phyloP scores from a whole-genome alignment of 2,113 vertebrate species.

The Tenrec ecaudatus region DNA sequence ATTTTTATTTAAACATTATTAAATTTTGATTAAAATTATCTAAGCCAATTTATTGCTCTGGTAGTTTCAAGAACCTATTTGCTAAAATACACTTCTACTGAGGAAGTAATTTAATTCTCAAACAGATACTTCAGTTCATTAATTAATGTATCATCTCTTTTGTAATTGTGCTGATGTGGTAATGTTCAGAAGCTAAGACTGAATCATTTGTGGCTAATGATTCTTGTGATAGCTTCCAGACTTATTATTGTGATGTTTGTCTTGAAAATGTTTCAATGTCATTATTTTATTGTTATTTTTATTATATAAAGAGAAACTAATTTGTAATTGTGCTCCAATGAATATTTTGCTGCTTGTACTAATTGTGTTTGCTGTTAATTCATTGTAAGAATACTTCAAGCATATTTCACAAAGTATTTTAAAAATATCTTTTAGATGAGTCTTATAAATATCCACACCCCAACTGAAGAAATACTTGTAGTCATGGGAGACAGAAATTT shows the following conservation, averaged over 20 bases:
- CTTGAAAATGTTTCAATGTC: background rate
- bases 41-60: slow-evolving; percentile 74
- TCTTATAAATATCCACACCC: background rate
- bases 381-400: background rate
- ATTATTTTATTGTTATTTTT: background rate
- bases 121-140: slow-evolving; percentile 47
- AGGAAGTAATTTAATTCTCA: slow-evolving; percentile 77
- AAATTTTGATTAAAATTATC: slow-evolving; percentile 75
- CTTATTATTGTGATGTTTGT: background rate
- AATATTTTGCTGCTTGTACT: background rate
- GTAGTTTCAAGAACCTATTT: slow-evolving; percentile 61
- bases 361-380: background rate
- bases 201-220: background rate
- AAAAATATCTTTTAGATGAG: background rate
- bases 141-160: slow-evolving; percentile 54
- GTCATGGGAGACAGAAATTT: background rate
- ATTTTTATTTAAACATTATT: slow-evolving; percentile 77
- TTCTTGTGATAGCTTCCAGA: background rate
- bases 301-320: background rate
- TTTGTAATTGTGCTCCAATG: background rate
- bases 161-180: slow-evolving; percentile 36
- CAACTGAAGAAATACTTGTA: background rate
- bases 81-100: slow-evolving; percentile 60
- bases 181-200: background rate
- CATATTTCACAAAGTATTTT: background rate